Evolutionary conservation across 1,140 invertebrate genomes (phyloP).

Genomic region (Zaprionus camerounensis): DNA sequence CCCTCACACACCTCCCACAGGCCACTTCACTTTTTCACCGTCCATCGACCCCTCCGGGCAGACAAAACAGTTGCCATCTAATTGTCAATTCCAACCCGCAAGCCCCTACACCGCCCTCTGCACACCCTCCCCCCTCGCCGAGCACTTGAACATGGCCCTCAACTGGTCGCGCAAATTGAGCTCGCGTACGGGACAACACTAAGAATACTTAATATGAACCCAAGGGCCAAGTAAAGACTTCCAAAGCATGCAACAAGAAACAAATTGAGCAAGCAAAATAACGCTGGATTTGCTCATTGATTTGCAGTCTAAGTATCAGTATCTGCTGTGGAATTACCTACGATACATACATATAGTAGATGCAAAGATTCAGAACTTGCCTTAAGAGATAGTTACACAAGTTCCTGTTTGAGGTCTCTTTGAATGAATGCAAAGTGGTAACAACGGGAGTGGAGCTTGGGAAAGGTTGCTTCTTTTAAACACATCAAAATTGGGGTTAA

Average conservation of each 20-base stretch:
- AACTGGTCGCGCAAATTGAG: neutral
- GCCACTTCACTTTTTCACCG: neutral
- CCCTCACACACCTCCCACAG: neutral
- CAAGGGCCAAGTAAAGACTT: neutral
- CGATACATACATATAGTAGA: no score
- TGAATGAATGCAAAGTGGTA: no score
- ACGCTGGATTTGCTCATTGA: neutral
- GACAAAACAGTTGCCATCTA: conserved; percentile 23
- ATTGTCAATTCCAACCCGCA: conserved; percentile 20
- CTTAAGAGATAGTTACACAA: no score
- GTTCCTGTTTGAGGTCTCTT: no score
- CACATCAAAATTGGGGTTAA: no score
- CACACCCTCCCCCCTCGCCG: neutral
- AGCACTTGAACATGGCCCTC: neutral
- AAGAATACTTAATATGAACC: conserved; percentile 14
- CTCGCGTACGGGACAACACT: neutral
- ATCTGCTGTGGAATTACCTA: no score
- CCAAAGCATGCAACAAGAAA: neutral
- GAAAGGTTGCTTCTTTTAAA: no score
- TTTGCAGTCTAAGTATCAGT: neutral
- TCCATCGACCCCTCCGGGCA: neutral
- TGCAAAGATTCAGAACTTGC: no score
- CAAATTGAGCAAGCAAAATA: conserved; percentile 1
- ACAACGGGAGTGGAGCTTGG: no score
- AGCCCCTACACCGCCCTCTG: neutral